Conservation (phyloP, 2,888 invertebrate genomes). For the Phengaris arion region DNA sequence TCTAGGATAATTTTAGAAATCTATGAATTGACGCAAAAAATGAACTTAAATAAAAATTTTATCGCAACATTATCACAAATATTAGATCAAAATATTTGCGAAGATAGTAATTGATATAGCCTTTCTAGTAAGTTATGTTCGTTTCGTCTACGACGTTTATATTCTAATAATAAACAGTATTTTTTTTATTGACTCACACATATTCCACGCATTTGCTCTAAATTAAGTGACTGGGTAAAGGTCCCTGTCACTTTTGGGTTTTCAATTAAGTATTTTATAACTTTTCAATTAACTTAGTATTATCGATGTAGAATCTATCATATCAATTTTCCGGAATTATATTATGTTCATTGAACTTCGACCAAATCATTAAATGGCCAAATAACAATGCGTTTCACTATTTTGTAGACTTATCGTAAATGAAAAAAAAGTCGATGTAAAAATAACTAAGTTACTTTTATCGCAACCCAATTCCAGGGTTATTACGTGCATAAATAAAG, state of each 20-base stretch:
- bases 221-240: no score
- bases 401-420: no score
- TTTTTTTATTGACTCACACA: no score
- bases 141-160: neutral
- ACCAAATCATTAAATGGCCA: no score
- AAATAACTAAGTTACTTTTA: neutral
- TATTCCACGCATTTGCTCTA: no score
- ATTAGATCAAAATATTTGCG: conserved; percentile 6
- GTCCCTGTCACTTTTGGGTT: no score
- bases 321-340: no score
- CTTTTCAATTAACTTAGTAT: no score
- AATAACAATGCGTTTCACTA: no score
- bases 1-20: neutral
- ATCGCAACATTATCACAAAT: conserved; percentile 6
- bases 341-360: no score
- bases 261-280: no score
- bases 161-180: neutral
- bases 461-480: conserved; percentile 2
- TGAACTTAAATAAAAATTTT: neutral
- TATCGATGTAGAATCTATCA: no score
- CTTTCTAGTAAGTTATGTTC: conserved; percentile 16
- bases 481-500: neutral
- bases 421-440: neutral
- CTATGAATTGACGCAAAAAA: neutral
- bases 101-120: neutral